Base-by-base conservation (phyloP, 2,797 vertebrate genomes). In the Typhlichthys subterraneus region DNA sequence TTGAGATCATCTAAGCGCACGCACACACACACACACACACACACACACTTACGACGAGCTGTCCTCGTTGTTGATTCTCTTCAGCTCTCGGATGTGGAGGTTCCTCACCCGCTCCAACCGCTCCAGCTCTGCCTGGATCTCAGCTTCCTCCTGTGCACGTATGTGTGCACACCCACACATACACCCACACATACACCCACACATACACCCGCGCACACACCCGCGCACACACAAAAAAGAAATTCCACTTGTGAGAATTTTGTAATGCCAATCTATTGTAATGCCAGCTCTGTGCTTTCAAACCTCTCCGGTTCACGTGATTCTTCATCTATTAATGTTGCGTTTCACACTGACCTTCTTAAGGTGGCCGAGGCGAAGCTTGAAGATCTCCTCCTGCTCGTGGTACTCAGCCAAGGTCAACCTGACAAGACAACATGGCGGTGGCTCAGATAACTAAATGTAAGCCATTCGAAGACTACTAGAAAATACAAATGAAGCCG, bases 41-140 rank as follows among this genome's bases (percentile, higher is more conserved):
- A 38, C 33, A 19, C 1, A 11, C 3, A 83, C 91, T 95, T 90
- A 99, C 98, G 98, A 95, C 12, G 98, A 99, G 91, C 97, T 99
- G 93, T 99, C 98, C 90, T 99, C 98, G 58, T 99, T 99, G 87
- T 97, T 98, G 92, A 99, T 99, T 93, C 98, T 95, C 93, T 99
- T 99, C 85, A 99, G 93, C 82, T 99, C 98, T 87, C 98, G 91
- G 91, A 99, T 99, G 70, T 99, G 97, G 84, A 99, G 96, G 92
- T 99, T 99, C 88, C 98, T 94, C 83, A 99, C 97, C 65, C 98
- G 93, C 93, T 99, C 98, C 82, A 99, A 87, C 72, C 97, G 93
- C 87, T 99, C 98, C 85, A 99, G 92, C 92, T 99, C 98, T 31
- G 96, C 97, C 86, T 99, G 98, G 81, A 99, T 99, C 92, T 99